phyloP scores from a whole-genome alignment of 2,888 invertebrate genomes.

The Lithosia quadra region DNA sequence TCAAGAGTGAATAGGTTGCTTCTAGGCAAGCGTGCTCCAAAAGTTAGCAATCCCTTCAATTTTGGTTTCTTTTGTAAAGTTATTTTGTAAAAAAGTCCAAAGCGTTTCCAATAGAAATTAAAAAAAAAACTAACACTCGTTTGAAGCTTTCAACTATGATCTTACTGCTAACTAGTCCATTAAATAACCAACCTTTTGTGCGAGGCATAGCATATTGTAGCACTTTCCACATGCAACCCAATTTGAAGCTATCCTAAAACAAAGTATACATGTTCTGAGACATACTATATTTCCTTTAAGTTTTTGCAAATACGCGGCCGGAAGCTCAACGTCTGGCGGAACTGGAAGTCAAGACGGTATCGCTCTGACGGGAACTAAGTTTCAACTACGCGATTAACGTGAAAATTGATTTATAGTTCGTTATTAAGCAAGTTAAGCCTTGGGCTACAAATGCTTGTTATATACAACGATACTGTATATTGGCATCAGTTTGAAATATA shows the following conservation, averaged over 20 bases:
- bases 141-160: too few species aligned
- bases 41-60: too few species aligned
- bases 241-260: background rate
- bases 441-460: conserved; percentile 26
- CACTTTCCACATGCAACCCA: background rate
- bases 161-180: too few species aligned
- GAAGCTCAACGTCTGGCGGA: conserved; percentile 53
- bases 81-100: too few species aligned
- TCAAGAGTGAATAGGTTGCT: too few species aligned
- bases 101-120: too few species aligned
- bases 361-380: conserved; percentile 58
- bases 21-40: too few species aligned
- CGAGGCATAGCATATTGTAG: background rate
- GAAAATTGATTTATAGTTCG: conserved; percentile 63
- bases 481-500: background rate
- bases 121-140: too few species aligned
- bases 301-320: conserved; percentile 37
- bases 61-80: too few species aligned
- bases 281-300: background rate
- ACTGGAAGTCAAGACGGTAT: conserved; percentile 64
- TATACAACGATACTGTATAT: background rate
- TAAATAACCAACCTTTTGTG: too few species aligned
- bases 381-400: conserved; percentile 58
- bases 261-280: background rate
- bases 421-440: conserved; percentile 40